These are phyloP conservation scores for Urocynchramus pylzowi DNA, from an alignment of 2,113 vertebrate genomes.

Conservation along the genomic window DNA sequence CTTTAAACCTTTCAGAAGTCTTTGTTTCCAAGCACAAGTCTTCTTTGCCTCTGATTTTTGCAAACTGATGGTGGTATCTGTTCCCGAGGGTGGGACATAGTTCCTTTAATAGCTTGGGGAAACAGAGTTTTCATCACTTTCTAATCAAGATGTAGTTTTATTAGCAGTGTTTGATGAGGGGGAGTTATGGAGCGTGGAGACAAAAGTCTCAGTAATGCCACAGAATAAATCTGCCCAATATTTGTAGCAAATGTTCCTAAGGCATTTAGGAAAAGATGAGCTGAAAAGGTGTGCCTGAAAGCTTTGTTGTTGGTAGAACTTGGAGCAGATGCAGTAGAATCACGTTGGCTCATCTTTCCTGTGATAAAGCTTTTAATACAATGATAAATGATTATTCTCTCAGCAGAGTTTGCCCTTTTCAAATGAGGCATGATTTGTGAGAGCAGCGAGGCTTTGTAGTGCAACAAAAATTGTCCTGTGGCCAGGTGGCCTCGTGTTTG, in stretches of 20 bases:
- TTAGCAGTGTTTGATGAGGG: not conserved
- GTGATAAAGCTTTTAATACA: not conserved
- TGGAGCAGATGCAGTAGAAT: not conserved
- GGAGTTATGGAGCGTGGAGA: not conserved
- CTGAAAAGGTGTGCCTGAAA: not conserved
- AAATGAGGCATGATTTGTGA: not conserved
- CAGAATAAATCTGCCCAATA: not conserved
- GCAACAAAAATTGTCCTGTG: not conserved
- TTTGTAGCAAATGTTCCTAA: not conserved
- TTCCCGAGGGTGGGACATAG: not conserved
- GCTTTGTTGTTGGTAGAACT: not conserved
- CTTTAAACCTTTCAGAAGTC: not conserved
- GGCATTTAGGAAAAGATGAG: accelerated
- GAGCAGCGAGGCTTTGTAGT: not conserved
- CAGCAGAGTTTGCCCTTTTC: not conserved
- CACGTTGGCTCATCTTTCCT: not conserved
- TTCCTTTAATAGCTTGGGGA: not conserved
- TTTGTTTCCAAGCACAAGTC: not conserved
- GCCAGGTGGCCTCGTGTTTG: not conserved
- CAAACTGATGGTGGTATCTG: not conserved
- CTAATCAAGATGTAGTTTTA: not conserved
- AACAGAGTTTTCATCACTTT: not conserved
- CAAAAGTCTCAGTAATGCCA: not conserved
- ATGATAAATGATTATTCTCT: not conserved
- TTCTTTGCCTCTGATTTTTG: not conserved